Evolutionary conservation across 1,140 invertebrate species (phyloP), one percentile per base, ranked within the genome.

Genomic region (Orussus abietinus): DNA sequence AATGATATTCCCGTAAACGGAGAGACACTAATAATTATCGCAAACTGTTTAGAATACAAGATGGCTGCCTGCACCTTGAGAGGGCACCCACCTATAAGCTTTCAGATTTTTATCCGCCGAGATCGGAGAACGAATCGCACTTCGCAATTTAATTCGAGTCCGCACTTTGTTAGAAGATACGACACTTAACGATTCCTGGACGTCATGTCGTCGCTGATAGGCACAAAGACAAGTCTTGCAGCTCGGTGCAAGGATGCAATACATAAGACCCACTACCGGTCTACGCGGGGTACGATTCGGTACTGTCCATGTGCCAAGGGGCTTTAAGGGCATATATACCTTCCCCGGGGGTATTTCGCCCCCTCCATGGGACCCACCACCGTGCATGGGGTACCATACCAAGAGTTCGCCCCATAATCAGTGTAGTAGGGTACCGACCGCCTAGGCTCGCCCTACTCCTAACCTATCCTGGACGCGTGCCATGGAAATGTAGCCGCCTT

Each of bases 361-460:
- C 55, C 53, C 52, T 49, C 59, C 57, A 51, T 43, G 20, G 31
- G 26, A 19, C 18, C 47, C 26, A 38, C 37, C 49, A 51, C 35
- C 47, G 29, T 58, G 47, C 53, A 63, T 58, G 65, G 60, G 64
- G 66, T 56, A 67, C 64, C 54, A 49, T 42, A 49, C 45, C 48
- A 47, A 51, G 48, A 54, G 49, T 55, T 58, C 58, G 67, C 67
- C 67, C 67, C 56, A 59, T 66, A 64, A 67, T 67, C 59, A 58
- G 49, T 38, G 49, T 20, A 28, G 51, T 52, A 59, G 62, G 57
- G 41, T 57, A 60, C 60, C 58, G 42, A 49, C 41, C 34, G 37
- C 29, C n/a, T 13, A 34, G 7, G 33, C 22, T 38, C 25, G 20
- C 40, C 22, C 25, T 19, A 12, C 6, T 33, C 6, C 15, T 13